A percentile compares a stretch with the other conserved stretches of the same genome.
Evolutionary conservation across 2,797 vertebrate genomes (phyloP).

Genomic region (Nannoperca australis): DNA sequence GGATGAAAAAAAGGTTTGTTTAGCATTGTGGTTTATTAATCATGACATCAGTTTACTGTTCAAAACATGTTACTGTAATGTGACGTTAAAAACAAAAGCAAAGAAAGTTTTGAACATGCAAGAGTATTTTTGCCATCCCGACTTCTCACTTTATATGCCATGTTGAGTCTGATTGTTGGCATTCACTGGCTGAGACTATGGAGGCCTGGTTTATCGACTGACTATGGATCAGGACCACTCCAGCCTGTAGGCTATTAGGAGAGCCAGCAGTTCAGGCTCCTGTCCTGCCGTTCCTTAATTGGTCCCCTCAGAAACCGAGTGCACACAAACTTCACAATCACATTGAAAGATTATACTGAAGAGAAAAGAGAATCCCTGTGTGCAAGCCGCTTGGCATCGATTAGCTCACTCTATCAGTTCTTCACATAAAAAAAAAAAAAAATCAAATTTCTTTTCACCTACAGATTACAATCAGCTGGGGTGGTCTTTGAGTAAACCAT

Average conservation of each 20-base stretch:
- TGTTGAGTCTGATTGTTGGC: constrained; percentile 39
- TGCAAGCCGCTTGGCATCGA: constrained; percentile 71
- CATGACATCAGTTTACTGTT: neutral
- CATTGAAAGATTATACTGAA: constrained; percentile 67
- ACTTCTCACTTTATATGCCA: constrained; percentile 15
- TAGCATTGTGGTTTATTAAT: neutral
- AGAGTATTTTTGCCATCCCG: neutral
- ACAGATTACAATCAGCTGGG: constrained; percentile 74
- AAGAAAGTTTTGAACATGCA: neutral
- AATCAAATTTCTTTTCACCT: constrained; percentile 72
- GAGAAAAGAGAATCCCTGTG: constrained; percentile 63
- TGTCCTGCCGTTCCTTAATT: constrained; percentile 72
- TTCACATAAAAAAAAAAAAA: constrained; percentile 21
- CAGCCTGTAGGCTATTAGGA: constrained; percentile 69
- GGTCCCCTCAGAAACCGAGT: constrained; percentile 72
- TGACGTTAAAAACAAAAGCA: neutral
- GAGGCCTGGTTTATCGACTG: constrained; percentile 65
- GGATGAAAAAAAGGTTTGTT: neutral
- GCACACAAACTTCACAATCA: constrained; percentile 69
- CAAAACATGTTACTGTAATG: neutral
- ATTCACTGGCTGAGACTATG: constrained; percentile 48
- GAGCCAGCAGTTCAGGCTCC: constrained; percentile 68
- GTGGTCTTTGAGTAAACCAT: constrained; percentile 79
- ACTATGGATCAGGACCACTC: constrained; percentile 72
- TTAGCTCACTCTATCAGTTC: constrained; percentile 75